Percentiles rank a stretch among this genome's conserved stretches.
Evolutionary conservation across 2,113 vertebrate genomes (phyloP).

Genomic region (Marmota flaviventris): DNA sequence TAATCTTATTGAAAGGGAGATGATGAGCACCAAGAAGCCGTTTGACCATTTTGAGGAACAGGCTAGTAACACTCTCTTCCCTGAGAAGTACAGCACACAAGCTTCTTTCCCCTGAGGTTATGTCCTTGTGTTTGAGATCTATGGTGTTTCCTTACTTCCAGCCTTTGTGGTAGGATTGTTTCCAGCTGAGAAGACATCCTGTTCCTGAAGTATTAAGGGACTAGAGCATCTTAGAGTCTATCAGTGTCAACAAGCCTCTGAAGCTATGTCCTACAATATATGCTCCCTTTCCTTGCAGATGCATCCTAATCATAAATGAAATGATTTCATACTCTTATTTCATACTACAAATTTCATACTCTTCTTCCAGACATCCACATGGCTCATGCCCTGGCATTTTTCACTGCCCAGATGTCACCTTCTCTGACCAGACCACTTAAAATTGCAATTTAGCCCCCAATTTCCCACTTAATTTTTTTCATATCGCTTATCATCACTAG

Average conservation of each 20-base stretch:
- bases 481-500: not conserved
- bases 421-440: not conserved
- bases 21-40: not conserved
- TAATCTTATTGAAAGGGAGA: not conserved
- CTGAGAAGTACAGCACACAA: not conserved
- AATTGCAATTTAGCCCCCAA: not conserved
- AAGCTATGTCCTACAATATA: not conserved
- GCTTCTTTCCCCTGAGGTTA: not conserved
- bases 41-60: not conserved
- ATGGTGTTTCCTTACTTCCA: not conserved
- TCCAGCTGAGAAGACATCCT: conserved; percentile 13
- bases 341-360: not conserved
- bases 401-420: not conserved
- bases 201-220: not conserved
- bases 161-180: not conserved
- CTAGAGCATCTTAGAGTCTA: not conserved
- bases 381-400: not conserved
- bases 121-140: not conserved
- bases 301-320: not conserved
- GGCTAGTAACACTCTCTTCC: not conserved
- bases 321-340: too few relatives aligned
- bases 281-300: not conserved
- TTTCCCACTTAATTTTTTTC: conserved; percentile 34
- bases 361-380: not conserved
- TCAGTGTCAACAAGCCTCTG: not conserved